Conservation (phyloP, 2,888 invertebrate species). For the Dryadula phaetusa region DNA sequence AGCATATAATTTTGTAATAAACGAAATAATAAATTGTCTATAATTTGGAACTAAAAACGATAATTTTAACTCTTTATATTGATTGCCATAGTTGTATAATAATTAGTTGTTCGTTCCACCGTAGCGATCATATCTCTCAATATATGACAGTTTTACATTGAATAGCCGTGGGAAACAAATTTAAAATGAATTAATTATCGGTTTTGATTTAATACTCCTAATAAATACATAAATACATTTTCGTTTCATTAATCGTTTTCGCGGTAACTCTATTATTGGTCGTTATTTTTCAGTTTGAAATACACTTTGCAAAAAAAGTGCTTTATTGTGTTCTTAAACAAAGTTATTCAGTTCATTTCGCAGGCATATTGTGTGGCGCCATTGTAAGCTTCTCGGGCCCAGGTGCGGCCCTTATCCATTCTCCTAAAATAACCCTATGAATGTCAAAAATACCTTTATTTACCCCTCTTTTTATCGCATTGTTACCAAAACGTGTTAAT, state of each 20-base stretch:
- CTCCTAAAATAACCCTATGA: slow-evolving; percentile 74
- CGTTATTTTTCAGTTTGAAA: slow-evolving; percentile 60
- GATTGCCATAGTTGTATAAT: slow-evolving; percentile 40
- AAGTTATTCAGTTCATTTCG: slow-evolving; percentile 80
- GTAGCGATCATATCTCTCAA: slow-evolving; percentile 14
- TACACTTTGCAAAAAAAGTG: slow-evolving; percentile 67
- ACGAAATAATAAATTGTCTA: slow-evolving; percentile 2
- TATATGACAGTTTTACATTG: slow-evolving; percentile 14
- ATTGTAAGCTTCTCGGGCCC: slow-evolving; percentile 66
- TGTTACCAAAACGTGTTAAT: slow-evolving; percentile 61
- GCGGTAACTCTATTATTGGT: slow-evolving; percentile 31
- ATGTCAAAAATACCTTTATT: slow-evolving; percentile 79
- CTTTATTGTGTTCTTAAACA: slow-evolving; percentile 83
- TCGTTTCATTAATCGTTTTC: slow-evolving; percentile 22
- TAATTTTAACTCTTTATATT: slow-evolving; percentile 7
- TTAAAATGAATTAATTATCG: slow-evolving; percentile 23
- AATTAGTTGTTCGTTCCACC: slow-evolving; percentile 36
- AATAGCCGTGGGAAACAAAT: slow-evolving; percentile 10
- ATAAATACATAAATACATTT: slow-evolving; percentile 13
- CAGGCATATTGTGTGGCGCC: slow-evolving; percentile 69
- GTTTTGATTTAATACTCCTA: slow-evolving; percentile 10
- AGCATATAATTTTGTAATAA: background rate
- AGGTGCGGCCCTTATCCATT: slow-evolving; percentile 72
- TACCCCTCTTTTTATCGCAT: slow-evolving; percentile 57
- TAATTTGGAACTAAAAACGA: background rate